Conservation (phyloP, 2,113 vertebrate species). For the Psephotus haematonotus region DNA sequence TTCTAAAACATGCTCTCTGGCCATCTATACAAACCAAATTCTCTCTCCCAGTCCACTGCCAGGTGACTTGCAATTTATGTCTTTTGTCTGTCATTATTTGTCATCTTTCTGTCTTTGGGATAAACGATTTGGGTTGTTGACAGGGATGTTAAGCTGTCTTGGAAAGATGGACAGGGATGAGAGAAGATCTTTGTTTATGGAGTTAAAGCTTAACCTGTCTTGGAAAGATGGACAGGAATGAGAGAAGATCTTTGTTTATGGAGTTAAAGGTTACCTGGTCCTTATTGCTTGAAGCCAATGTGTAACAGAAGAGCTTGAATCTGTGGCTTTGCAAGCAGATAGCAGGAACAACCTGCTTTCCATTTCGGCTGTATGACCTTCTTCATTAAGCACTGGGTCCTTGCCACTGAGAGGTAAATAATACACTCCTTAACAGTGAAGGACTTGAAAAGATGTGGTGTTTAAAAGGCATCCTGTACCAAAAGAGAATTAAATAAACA, state of each 20-base stretch:
- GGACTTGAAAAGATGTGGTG: neutral
- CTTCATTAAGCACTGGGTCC: neutral
- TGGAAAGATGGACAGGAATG: neutral
- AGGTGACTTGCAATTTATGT: neutral
- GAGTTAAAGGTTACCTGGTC: neutral
- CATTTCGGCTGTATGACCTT: neutral
- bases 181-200: neutral
- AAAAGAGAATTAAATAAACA: neutral
- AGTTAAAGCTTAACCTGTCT: neutral
- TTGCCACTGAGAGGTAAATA: neutral
- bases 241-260: neutral
- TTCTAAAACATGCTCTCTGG: neutral
- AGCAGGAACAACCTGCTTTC: neutral
- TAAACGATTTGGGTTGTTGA: neutral
- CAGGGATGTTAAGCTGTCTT: neutral
- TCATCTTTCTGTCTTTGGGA: neutral
- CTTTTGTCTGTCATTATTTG: neutral
- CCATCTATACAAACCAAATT: neutral
- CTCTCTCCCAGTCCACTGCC: neutral
- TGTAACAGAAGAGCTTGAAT: neutral
- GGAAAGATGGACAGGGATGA: neutral
- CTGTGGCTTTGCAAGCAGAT: neutral
- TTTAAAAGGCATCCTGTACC: neutral
- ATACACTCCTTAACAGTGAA: neutral
- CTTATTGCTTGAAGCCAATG: neutral